Percentiles rank a stretch among this genome's conserved stretches.
These are phyloP conservation scores for Leptobrachium ailaonicum DNA, from an alignment of 2,113 vertebrate species.

Conservation along the genomic window DNA sequence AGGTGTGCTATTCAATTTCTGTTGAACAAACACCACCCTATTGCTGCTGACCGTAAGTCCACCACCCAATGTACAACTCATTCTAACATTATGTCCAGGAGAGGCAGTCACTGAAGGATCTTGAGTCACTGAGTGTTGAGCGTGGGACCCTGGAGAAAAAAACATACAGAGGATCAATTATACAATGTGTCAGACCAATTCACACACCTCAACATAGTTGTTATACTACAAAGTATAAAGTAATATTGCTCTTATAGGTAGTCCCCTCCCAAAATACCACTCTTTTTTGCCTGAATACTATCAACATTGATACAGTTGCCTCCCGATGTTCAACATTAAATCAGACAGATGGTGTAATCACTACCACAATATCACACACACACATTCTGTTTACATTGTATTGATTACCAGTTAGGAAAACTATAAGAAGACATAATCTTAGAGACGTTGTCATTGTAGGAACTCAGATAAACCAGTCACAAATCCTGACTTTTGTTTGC, in stretches of 20 bases:
- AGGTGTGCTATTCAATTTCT: background rate
- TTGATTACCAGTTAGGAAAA: slow-evolving; percentile 23
- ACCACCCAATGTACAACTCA: background rate
- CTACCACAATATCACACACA: too few relatives aligned
- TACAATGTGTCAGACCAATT: background rate
- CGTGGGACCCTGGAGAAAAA: too few relatives aligned
- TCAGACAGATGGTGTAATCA: background rate
- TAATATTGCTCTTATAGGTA: background rate
- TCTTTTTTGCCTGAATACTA: too few relatives aligned
- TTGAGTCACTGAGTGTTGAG: slow-evolving; percentile 2
- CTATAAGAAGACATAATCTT: slow-evolving; percentile 2
- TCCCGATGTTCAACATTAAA: too few relatives aligned
- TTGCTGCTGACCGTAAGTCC: background rate
- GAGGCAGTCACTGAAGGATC: fast-evolving
- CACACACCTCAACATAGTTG: too few relatives aligned
- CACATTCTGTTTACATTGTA: too few relatives aligned
- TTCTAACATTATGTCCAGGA: background rate
- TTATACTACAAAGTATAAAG: background rate
- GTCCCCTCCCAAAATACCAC: background rate
- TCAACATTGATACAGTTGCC: too few relatives aligned
- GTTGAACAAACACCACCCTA: background rate
- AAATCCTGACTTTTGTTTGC: too few relatives aligned
- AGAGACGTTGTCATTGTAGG: background rate
- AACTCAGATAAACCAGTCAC: too few relatives aligned
- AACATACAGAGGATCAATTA: background rate